Percentiles rank a stretch among this genome's conserved stretches.
Evolutionary conservation across 2,113 vertebrate species (phyloP).

Genomic region (Clarias gariepinus): DNA sequence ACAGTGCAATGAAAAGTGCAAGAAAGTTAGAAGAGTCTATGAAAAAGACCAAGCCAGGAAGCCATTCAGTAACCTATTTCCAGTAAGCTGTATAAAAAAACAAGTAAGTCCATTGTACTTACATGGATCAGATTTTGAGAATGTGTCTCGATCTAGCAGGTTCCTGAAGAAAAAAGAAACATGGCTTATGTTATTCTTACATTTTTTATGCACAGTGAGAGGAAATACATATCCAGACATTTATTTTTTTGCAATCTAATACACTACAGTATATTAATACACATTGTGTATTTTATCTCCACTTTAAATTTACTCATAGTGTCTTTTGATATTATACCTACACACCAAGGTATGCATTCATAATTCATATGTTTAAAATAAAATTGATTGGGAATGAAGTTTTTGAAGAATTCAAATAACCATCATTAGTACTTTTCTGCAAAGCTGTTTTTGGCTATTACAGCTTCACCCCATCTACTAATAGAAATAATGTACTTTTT

Average conservation of each 20-base stretch:
- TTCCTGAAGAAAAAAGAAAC: slow-evolving; percentile 71
- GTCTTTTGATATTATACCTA: background rate
- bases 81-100: background rate
- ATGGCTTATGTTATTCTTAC: background rate
- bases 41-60: background rate
- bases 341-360: background rate
- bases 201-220: background rate
- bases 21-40: slow-evolving; percentile 25
- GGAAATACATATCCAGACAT: background rate
- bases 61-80: background rate
- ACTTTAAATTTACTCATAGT: background rate
- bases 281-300: background rate
- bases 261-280: too few relatives aligned
- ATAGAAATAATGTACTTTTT: background rate
- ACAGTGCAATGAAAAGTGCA: slow-evolving; percentile 50
- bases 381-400: background rate
- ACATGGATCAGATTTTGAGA: slow-evolving; percentile 95
- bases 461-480: background rate
- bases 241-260: background rate
- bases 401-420: background rate
- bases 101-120: slow-evolving; percentile 66
- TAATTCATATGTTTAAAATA: background rate
- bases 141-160: slow-evolving; percentile 93
- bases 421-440: background rate
- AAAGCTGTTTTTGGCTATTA: background rate